phyloP scores from a whole-genome alignment of 2,797 vertebrate species.

The Emys orbicularis region DNA sequence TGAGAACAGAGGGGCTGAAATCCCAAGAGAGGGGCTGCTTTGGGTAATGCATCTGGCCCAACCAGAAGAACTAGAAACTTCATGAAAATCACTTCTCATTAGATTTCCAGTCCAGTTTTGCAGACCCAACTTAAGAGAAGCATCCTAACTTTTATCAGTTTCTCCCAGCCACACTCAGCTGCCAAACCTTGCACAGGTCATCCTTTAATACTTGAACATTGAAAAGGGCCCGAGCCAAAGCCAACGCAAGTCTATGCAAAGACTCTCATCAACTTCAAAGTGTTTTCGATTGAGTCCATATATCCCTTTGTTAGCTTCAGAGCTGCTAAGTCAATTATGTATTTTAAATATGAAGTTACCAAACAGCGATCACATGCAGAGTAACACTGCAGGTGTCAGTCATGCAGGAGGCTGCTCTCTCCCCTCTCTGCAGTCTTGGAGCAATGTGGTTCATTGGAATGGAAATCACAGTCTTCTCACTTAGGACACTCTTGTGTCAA shows the following conservation, averaged over 20 bases:
- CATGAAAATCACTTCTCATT: not conserved
- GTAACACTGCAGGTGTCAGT: not conserved
- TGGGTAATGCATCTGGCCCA: not conserved
- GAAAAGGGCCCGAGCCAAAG: not conserved
- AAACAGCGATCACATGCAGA: not conserved
- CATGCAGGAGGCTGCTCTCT: not conserved
- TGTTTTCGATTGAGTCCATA: not conserved
- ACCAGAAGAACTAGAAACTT: not conserved
- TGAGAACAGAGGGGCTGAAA: not conserved
- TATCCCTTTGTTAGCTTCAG: not conserved
- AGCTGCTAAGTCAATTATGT: not conserved
- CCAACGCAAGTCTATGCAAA: not conserved
- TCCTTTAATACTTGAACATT: not conserved
- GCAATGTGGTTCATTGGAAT: not conserved
- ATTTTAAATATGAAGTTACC: not conserved
- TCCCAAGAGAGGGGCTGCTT: not conserved
- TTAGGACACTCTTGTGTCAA: not conserved
- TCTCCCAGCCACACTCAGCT: not conserved
- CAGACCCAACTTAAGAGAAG: conserved; percentile 1
- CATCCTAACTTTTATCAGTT: not conserved
- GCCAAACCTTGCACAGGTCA: not conserved
- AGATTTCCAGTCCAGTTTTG: not conserved
- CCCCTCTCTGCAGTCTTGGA: not conserved
- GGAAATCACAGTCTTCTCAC: not conserved
- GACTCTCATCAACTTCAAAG: not conserved